Evolutionary conservation across 2,797 vertebrate species (phyloP).

Genomic region (Microctenopoma stevenorrisi): DNA sequence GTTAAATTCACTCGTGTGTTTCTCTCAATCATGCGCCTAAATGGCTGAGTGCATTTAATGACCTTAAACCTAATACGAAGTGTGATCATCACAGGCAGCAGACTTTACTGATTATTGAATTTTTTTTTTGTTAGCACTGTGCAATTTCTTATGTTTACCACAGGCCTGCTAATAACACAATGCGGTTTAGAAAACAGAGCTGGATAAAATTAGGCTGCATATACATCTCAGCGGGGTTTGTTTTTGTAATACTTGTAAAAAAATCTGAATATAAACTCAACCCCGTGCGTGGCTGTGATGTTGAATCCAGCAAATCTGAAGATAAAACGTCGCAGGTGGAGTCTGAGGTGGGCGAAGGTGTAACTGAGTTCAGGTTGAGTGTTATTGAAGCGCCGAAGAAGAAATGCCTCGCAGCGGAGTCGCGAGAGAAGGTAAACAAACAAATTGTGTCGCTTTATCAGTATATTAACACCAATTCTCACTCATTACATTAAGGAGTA

Average conservation of each 20-base stretch:
- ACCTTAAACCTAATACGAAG: conserved; percentile 68
- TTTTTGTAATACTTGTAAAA: no score
- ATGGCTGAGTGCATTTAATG: conserved; percentile 74
- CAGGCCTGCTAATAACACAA: conserved; percentile 39
- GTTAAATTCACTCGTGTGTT: conserved; percentile 37
- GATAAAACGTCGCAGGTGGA: conserved; percentile 20
- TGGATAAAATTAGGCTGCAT: conserved; percentile 13
- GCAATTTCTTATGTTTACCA: conserved; percentile 56
- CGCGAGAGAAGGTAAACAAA: conserved; percentile 74
- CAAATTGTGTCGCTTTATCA: conserved; percentile 84
- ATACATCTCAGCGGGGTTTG: not conserved
- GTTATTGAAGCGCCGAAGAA: conserved; percentile 68
- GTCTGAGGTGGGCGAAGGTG: conserved; percentile 48
- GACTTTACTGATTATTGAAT: conserved; percentile 60
- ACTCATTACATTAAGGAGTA: conserved; percentile 85
- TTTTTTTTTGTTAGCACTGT: conserved; percentile 32
- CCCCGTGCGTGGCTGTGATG: not conserved
- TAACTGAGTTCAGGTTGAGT: conserved; percentile 63
- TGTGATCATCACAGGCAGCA: conserved; percentile 60
- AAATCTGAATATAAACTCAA: not conserved
- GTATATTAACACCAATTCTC: conserved; percentile 91
- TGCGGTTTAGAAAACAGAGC: conserved; percentile 24
- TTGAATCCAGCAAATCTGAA: conserved; percentile 9
- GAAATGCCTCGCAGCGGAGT: conserved; percentile 77
- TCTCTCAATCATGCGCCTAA: conserved; percentile 54